A percentile compares a stretch with the other conserved stretches of the same genome.
Conservation (phyloP, 2,113 vertebrate species). For the Atractosteus spatula region DNA sequence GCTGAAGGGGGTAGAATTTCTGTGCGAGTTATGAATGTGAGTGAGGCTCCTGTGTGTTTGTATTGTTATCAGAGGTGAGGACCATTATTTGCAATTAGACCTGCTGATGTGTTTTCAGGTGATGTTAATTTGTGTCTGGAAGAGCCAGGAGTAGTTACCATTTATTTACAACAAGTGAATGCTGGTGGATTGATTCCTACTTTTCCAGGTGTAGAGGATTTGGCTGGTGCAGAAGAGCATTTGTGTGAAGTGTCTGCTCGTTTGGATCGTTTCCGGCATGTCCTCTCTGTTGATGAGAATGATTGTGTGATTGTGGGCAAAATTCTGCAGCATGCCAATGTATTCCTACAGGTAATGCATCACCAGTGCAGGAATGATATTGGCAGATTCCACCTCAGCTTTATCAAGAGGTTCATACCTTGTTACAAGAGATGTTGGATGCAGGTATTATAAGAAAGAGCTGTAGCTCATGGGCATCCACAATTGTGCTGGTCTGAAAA, state of each 20-base stretch:
- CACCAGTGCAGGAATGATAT: no score
- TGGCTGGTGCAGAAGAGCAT: background rate
- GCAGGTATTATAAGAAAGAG: background rate
- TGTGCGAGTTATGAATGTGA: background rate
- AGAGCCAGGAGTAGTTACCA: background rate
- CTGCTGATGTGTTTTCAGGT: background rate
- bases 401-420: background rate
- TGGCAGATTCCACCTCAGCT: no score
- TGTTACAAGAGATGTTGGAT: background rate
- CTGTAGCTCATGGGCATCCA: background rate
- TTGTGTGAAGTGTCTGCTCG: background rate
- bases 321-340: no score
- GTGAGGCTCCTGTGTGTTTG: background rate
- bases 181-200: no score
- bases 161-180: background rate
- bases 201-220: no score
- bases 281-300: background rate
- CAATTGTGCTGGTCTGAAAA: background rate
- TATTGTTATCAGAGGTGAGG: background rate
- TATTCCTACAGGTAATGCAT: no score
- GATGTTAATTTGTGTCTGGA: background rate
- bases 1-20: background rate
- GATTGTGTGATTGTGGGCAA: background rate
- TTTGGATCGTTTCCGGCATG: background rate
- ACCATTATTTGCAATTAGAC: background rate